A percentile compares a stretch with the other conserved stretches of the same genome.
phyloP scores from a whole-genome alignment of 2,888 invertebrate genomes.

The Mythimna lalbum region DNA sequence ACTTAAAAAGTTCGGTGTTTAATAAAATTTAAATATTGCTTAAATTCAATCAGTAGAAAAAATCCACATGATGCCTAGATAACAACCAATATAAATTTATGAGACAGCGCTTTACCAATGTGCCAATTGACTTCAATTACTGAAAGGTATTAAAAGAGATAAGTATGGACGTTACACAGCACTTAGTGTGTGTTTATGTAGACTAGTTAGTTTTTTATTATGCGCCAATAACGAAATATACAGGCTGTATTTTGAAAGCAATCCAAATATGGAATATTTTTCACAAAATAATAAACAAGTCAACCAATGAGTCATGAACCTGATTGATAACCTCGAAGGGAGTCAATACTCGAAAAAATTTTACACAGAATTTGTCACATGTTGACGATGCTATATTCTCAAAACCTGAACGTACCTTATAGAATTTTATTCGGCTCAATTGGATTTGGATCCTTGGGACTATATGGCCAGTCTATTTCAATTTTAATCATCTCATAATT shows the following conservation, averaged over 20 bases:
- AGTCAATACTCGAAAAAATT: not conserved
- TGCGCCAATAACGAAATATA: constrained; percentile 14
- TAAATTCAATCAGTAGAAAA: not conserved
- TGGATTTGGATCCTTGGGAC: not conserved
- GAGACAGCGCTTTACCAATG: constrained; percentile 9
- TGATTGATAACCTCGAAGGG: not conserved
- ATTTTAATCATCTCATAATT: not conserved
- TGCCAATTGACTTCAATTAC: constrained; percentile 40
- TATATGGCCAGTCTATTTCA: not conserved
- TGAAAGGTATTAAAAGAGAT: constrained; percentile 17
- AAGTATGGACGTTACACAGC: constrained; percentile 7
- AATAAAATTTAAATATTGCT: not conserved
- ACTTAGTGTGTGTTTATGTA: constrained; percentile 27
- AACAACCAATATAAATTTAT: constrained; percentile 7
- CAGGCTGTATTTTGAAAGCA: constrained; percentile 38
- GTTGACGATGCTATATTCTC: not conserved
- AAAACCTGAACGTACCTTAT: not conserved
- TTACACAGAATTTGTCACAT: no score
- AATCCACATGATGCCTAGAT: constrained; percentile 29
- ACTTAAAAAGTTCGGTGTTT: constrained; percentile 11
- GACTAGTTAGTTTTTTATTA: constrained; percentile 7
- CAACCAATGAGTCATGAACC: not conserved
- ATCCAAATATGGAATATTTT: not conserved
- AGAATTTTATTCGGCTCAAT: not conserved
- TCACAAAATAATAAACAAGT: not conserved